Evolutionary conservation across 2,113 vertebrate genomes (phyloP).

Genomic region (Alaudala cheleensis): DNA sequence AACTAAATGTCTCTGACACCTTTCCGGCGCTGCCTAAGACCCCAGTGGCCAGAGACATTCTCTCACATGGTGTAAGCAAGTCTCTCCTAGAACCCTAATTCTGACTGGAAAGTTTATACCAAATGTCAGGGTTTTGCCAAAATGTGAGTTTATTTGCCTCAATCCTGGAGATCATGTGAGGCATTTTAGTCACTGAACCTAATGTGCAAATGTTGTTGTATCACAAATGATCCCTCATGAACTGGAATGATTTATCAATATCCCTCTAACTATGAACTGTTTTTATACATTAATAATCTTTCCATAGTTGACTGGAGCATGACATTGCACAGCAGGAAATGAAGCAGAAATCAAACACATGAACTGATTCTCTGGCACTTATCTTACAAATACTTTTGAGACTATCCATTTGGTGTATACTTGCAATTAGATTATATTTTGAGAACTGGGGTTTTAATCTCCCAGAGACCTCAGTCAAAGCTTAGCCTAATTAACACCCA

Average conservation of each 20-base stretch:
- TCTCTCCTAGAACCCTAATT: neutral
- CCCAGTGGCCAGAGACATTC: accelerated
- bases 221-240: neutral
- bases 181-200: neutral
- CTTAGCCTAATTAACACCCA: neutral
- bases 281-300: neutral
- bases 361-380: neutral
- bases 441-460: neutral
- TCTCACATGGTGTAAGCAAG: neutral
- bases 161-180: neutral
- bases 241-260: neutral
- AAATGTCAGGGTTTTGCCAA: neutral
- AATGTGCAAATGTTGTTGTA: neutral
- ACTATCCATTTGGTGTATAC: neutral
- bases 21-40: neutral
- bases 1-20: neutral
- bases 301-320: neutral
- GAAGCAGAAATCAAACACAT: neutral
- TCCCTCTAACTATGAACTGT: neutral
- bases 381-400: neutral
- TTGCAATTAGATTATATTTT: neutral
- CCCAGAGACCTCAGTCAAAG: neutral
- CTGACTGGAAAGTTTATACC: neutral
- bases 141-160: neutral
- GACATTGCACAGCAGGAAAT: neutral